A percentile compares a stretch with the other conserved stretches of the same genome.
Evolutionary conservation across 2,113 vertebrate species (phyloP).

Genomic region (Sardina pilchardus): DNA sequence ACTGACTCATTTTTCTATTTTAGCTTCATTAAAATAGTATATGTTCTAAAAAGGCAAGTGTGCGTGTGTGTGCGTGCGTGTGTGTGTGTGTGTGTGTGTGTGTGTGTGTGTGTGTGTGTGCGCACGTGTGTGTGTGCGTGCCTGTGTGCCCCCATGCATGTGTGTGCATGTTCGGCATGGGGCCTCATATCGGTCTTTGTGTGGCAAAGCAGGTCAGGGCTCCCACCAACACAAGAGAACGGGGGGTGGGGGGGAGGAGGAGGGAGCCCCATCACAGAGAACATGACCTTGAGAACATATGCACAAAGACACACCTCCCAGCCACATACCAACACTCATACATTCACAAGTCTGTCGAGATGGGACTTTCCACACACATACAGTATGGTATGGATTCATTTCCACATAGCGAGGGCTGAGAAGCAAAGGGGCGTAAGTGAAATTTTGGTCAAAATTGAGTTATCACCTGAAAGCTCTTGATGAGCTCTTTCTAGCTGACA

Average conservation of each 20-base stretch:
- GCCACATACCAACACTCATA: not conserved
- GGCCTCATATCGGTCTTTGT: not conserved
- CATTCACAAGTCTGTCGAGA: not conserved
- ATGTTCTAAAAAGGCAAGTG: not conserved
- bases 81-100: slow-evolving; percentile 19
- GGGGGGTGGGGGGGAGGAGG: not conserved
- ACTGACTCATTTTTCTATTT: not conserved
- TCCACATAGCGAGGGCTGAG: too few species aligned
- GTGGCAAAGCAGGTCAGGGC: not conserved
- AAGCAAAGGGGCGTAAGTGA: too few species aligned
- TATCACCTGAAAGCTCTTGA: too few species aligned
- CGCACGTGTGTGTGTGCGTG: not conserved
- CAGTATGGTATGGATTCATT: too few species aligned
- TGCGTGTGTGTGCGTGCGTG: not conserved
- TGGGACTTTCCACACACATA: not conserved
- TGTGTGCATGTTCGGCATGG: not conserved
- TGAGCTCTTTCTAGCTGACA: too few species aligned
- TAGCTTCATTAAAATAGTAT: too few species aligned
- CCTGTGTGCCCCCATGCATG: not conserved
- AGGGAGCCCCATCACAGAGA: not conserved
- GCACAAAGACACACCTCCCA: not conserved
- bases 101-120: not conserved
- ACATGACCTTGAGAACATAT: not conserved
- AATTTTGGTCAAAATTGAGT: too few species aligned
- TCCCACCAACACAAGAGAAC: not conserved